These are phyloP conservation scores for Balanococcus diminutus DNA, from an alignment of 2,888 invertebrate genomes.

Conservation along the genomic window DNA sequence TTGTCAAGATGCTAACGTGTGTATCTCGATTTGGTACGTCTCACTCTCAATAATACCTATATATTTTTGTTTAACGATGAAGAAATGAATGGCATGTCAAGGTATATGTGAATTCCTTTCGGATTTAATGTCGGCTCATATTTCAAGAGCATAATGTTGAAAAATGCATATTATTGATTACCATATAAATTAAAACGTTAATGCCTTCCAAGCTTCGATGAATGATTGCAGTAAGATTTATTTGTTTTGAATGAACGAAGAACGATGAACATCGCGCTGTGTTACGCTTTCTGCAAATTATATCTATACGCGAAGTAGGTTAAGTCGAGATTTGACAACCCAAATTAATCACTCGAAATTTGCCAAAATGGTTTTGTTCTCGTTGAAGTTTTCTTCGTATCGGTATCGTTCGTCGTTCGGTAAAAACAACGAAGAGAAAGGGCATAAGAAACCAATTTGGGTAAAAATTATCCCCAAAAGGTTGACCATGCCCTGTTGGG, in stretches of 20 bases:
- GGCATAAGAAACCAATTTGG: no score
- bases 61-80: slow-evolving; percentile 1
- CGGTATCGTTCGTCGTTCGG: not conserved
- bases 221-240: not conserved
- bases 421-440: not conserved
- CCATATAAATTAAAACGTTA: not conserved
- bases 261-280: not conserved
- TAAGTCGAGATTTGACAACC: not conserved
- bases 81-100: slow-evolving; percentile 1
- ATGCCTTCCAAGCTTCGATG: not conserved
- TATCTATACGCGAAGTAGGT: not conserved
- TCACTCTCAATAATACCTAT: not conserved
- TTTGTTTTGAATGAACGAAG: not conserved
- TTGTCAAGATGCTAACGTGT: not conserved
- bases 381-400: not conserved
- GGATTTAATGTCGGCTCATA: slow-evolving; percentile 10
- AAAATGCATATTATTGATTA: slow-evolving; percentile 11
- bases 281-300: not conserved
- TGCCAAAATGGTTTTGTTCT: not conserved
- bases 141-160: slow-evolving; percentile 19
- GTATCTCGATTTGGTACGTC: not conserved
- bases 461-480: no score
- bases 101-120: slow-evolving; percentile 17
- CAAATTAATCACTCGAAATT: not conserved
- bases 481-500: no score